Percentiles rank a stretch among this genome's conserved stretches.
phyloP scores from a whole-genome alignment of 2,797 vertebrate genomes.

The Potorous gilbertii region DNA sequence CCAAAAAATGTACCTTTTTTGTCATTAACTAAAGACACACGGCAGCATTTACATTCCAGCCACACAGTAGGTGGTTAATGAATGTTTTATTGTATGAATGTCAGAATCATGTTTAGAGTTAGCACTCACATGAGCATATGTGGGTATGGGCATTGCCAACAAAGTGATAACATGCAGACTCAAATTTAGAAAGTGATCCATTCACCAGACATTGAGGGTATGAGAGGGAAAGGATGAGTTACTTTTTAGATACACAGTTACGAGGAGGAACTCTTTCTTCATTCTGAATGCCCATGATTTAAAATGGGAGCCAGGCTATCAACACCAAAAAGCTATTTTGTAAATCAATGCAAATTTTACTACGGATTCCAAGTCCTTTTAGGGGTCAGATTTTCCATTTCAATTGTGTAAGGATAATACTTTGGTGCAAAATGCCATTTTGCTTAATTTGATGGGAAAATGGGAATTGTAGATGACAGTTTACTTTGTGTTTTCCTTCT shows the following conservation, averaged over 20 bases:
- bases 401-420: background rate
- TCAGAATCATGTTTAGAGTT: background rate
- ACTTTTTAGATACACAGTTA: background rate
- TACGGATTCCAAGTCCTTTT: conserved; percentile 37
- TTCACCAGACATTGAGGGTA: background rate
- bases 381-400: conserved; percentile 32
- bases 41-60: background rate
- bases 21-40: background rate
- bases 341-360: conserved; percentile 33
- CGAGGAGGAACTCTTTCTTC: background rate
- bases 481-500: conserved; percentile 8
- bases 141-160: background rate
- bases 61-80: background rate
- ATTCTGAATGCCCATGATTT: conserved; percentile 34
- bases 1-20: background rate
- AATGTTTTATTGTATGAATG: background rate
- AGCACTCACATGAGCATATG: background rate
- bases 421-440: background rate
- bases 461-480: background rate
- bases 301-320: conserved; percentile 2
- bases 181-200: background rate
- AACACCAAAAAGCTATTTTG: background rate
- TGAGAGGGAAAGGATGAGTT: background rate
- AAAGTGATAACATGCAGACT: background rate
- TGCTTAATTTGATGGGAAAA: conserved; percentile 29